Base-by-base conservation (phyloP, 2,113 vertebrate genomes). In the Pygoscelis adeliae region DNA sequence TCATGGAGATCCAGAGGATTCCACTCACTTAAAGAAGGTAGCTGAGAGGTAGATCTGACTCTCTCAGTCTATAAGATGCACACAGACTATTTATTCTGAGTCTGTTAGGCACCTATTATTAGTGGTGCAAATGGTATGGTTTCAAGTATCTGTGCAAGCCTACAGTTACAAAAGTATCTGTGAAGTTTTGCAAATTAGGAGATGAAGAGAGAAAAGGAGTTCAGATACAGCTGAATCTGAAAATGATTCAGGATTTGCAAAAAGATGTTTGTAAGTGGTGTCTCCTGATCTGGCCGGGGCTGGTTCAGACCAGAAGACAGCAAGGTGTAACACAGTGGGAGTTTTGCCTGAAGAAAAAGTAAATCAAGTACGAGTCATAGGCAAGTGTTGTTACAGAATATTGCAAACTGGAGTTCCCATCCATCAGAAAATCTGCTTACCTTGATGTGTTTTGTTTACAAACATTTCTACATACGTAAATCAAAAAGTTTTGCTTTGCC, bases 371-470 rank as follows among this genome's bases (percentile, higher is more conserved):
- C 86, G 88, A 94, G 74, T 85, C 84, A 82, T 0, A 61, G 82
- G 73, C 44, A 80, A 70, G 53, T 36, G 46, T 23, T 47, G 32
- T 53, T 55, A 52, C 83, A 69, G 65, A 87, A 93, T 34, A 94
- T 76, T 90, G 84, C 29, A 67, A 67, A 78, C n/a, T 6, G 11
- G 42, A 70, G 89, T 17, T 85, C 56, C 56, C 81, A 89, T 96
- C 78, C 84, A 70, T 83, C 90, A 95, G 79, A 38, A 93, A 88
- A 94, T 26, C 65, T 55, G 83, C 95, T 83, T 90, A 70, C 42
- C 46, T 26, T 61, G 44, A 70, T 20, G 17, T 2, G 6, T 65
- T 94, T 95, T 86, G 79, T 63, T 89, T 70, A 72, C 82, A 90
- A 58, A 58, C 40, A 22, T 83, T 93, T 70, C 83, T 40, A 50